These are phyloP conservation scores for Burhinus bistriatus DNA, from an alignment of 2,113 vertebrate genomes.

Conservation along the genomic window DNA sequence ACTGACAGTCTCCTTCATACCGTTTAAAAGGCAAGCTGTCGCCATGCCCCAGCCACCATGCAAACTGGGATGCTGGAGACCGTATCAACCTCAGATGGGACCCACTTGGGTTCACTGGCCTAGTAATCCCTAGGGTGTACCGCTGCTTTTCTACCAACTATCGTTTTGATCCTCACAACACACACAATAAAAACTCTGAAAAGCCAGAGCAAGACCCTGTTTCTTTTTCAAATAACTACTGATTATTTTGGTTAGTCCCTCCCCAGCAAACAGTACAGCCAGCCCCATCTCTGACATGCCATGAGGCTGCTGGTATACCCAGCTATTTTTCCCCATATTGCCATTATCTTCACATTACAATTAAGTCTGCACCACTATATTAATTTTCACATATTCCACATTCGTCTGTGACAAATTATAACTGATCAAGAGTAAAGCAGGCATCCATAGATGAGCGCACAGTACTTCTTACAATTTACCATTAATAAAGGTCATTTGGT, in stretches of 20 bases:
- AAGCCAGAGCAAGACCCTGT: neutral
- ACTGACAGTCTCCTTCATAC: neutral
- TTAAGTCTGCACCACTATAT: neutral
- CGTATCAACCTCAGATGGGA: neutral
- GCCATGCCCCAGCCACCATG: fast-evolving
- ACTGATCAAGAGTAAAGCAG: neutral
- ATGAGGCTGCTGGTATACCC: neutral
- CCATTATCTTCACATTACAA: neutral
- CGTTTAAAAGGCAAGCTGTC: neutral
- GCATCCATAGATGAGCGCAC: neutral
- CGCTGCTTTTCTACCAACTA: neutral
- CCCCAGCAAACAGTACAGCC: neutral
- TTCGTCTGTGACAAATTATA: neutral
- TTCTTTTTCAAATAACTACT: neutral
- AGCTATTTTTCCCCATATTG: neutral
- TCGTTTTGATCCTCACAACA: neutral
- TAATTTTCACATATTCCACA: neutral
- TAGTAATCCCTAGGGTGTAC: neutral
- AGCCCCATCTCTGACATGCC: fast-evolving
- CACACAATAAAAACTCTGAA: neutral
- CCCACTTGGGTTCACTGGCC: neutral
- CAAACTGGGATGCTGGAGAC: neutral
- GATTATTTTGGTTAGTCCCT: neutral
- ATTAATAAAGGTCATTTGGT: neutral
- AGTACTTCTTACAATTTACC: neutral